Percentiles rank a stretch among this genome's conserved stretches.
Conservation (phyloP, 2,797 vertebrate species). For the Squalus acanthias region DNA sequence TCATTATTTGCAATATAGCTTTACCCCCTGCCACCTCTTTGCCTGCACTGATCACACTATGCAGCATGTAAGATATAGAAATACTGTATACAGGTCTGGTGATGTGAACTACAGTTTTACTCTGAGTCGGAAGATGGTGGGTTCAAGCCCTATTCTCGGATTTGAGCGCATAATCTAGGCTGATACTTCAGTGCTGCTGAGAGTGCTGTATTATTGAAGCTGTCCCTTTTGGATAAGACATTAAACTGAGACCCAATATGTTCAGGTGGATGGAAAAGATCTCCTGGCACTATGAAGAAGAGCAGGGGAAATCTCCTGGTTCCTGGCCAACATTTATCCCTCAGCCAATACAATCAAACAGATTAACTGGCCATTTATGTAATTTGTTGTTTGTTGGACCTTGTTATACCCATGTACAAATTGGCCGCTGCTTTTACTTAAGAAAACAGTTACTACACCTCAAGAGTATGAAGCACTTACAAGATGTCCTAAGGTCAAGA, state of each 20-base stretch:
- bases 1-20: not conserved
- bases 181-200: not conserved
- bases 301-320: not conserved
- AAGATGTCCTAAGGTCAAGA: not conserved
- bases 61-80: not conserved
- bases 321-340: not conserved
- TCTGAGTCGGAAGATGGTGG: not conserved
- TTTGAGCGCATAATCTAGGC: not conserved
- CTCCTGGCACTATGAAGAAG: not conserved
- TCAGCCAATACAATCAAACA: not conserved
- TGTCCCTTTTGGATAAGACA: not conserved
- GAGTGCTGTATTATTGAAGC: not conserved
- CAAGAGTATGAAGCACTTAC: not conserved
- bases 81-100: not conserved
- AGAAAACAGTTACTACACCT: not conserved
- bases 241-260: not conserved
- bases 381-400: not conserved
- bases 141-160: not conserved
- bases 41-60: not conserved
- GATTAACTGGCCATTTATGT: not conserved
- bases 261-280: not conserved
- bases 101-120: not conserved
- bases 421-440: not conserved
- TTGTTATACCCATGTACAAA: not conserved
- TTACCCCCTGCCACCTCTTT: no score